Evolutionary conservation across 1,140 invertebrate genomes (phyloP).

Genomic region (Hirudo medicinalis): DNA sequence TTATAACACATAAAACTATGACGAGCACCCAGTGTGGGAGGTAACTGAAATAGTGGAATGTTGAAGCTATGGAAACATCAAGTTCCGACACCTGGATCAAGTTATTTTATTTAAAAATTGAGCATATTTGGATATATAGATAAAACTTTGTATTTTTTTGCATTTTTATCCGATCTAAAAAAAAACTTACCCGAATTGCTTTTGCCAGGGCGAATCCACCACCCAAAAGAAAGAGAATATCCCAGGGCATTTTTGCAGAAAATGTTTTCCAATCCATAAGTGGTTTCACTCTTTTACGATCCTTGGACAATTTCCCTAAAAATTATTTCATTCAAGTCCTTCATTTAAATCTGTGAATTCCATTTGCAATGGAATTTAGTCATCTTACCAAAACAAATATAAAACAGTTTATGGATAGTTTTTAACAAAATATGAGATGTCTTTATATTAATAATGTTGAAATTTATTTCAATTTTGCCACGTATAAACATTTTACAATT

Average conservation of each 20-base stretch:
- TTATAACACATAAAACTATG: slow-evolving; percentile 24
- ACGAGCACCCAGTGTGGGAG: slow-evolving; percentile 25
- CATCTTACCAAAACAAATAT: too few relatives aligned
- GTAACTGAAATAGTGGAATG: slow-evolving; percentile 37
- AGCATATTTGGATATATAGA: too few relatives aligned
- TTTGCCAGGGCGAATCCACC: slow-evolving; percentile 69
- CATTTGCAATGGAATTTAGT: too few relatives aligned
- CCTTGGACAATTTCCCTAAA: background rate
- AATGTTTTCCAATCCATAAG: slow-evolving; percentile 36
- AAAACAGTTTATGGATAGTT: too few relatives aligned
- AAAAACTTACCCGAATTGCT: slow-evolving; percentile 24
- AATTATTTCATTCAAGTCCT: background rate
- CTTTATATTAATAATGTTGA: too few relatives aligned
- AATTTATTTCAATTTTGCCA: too few relatives aligned
- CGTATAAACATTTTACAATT: too few relatives aligned
- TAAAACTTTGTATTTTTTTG: too few relatives aligned
- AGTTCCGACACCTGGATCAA: background rate
- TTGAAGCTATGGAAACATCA: slow-evolving; percentile 56
- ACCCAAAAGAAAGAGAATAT: slow-evolving; percentile 44
- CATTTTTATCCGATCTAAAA: too few relatives aligned
- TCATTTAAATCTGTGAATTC: too few relatives aligned
- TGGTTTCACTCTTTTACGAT: slow-evolving; percentile 15
- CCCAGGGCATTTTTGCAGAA: slow-evolving; percentile 38
- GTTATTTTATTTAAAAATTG: background rate
- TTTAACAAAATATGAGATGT: too few relatives aligned